phyloP scores from a whole-genome alignment of 2,888 invertebrate genomes.

The Ceramica pisi region DNA sequence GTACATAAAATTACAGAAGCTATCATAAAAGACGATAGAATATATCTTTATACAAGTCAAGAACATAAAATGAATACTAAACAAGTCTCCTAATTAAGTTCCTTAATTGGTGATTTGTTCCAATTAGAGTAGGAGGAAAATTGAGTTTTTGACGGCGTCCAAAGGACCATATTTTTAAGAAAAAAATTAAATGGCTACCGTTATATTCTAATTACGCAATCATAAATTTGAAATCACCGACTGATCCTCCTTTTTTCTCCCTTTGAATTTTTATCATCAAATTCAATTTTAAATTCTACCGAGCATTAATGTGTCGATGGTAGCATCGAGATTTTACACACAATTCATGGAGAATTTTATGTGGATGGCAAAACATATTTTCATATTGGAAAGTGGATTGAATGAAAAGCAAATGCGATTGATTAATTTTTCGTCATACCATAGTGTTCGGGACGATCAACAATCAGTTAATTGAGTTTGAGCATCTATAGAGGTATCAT shows the following conservation, averaged over 20 bases:
- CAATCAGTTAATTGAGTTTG: slow-evolving; percentile 8
- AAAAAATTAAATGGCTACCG: slow-evolving; percentile 46
- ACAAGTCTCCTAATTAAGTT: slow-evolving; percentile 59
- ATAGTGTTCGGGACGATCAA: slow-evolving; percentile 8
- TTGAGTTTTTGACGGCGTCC: slow-evolving; percentile 49
- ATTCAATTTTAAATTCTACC: slow-evolving; percentile 53
- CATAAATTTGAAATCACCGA: slow-evolving; percentile 60
- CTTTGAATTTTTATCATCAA: slow-evolving; percentile 59
- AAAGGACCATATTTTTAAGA: slow-evolving; percentile 46
- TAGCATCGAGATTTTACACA: slow-evolving; percentile 36
- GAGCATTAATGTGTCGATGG: slow-evolving; percentile 40
- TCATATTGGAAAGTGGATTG: slow-evolving; percentile 22
- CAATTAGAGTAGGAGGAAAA: slow-evolving; percentile 57
- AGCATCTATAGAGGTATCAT: not conserved
- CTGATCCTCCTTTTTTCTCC: slow-evolving; percentile 28
- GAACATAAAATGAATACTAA: slow-evolving; percentile 58
- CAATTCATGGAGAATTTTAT: slow-evolving; percentile 32
- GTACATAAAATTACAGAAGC: slow-evolving; percentile 17
- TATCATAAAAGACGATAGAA: slow-evolving; percentile 26
- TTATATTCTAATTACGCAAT: slow-evolving; percentile 64
- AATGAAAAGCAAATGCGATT: slow-evolving; percentile 25
- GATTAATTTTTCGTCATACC: slow-evolving; percentile 14
- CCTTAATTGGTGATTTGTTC: slow-evolving; percentile 62
- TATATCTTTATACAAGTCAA: slow-evolving; percentile 36
- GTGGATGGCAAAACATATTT: slow-evolving; percentile 39